Percentiles rank a stretch among this genome's conserved stretches.
These are phyloP conservation scores for Falco cherrug DNA, from an alignment of 2,797 vertebrate species.

Conservation along the genomic window DNA sequence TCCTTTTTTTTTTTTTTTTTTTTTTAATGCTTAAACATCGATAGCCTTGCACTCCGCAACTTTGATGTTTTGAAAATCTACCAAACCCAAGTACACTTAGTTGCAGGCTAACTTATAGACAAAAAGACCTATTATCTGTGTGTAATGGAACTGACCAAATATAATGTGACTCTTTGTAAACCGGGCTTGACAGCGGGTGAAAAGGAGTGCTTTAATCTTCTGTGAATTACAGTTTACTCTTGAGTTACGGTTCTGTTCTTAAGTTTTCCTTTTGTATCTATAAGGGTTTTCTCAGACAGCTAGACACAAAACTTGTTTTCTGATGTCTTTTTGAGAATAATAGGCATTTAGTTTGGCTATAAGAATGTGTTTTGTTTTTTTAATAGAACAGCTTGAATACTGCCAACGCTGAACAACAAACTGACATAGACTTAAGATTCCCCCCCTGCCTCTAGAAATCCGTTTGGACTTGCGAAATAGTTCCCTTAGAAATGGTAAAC, in stretches of 20 bases:
- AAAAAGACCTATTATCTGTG: neutral
- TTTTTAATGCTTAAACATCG: neutral
- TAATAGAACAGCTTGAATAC: neutral
- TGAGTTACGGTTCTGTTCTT: neutral
- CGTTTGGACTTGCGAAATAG: slow-evolving; percentile 22
- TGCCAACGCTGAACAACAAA: neutral
- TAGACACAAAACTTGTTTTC: neutral
- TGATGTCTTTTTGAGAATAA: neutral
- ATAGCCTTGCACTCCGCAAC: neutral
- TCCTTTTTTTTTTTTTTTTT: too few species aligned
- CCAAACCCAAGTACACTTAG: neutral
- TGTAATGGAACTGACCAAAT: neutral
- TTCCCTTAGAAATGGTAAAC: slow-evolving; percentile 22
- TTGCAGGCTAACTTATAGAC: neutral
- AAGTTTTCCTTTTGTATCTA: neutral
- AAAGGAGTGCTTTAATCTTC: neutral
- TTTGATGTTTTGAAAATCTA: neutral
- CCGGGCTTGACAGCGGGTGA: neutral
- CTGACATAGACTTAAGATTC: neutral
- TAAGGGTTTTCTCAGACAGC: neutral
- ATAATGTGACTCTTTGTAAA: neutral
- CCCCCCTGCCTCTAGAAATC: neutral
- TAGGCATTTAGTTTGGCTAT: neutral
- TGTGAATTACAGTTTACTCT: neutral
- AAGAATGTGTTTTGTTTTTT: neutral